Percentiles rank a stretch among this genome's conserved stretches.
Evolutionary conservation across 2,888 invertebrate species (phyloP).

Genomic region (Chaetogeoica ovagalla): DNA sequence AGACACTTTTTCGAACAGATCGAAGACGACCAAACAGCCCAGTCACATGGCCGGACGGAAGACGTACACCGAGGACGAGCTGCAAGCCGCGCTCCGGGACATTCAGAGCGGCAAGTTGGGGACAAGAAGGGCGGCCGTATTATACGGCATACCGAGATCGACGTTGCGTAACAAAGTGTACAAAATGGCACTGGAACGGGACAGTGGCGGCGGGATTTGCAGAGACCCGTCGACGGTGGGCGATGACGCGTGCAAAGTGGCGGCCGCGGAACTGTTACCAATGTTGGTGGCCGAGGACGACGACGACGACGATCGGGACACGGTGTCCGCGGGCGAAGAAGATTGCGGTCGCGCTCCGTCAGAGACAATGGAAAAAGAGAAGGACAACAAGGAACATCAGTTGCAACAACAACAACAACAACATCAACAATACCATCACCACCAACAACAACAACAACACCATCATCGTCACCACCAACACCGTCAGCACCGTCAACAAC

Average conservation of each 20-base stretch:
- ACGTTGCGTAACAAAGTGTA: conserved; percentile 94
- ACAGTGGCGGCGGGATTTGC: conserved; percentile 57
- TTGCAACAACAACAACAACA: conserved; percentile 55
- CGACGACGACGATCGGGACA: conserved; percentile 54
- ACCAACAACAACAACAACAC: conserved; percentile 51
- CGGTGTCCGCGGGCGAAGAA: conserved; percentile 62
- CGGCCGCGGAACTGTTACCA: conserved; percentile 30
- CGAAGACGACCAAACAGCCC: conserved; percentile 66
- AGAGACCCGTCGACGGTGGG: not conserved
- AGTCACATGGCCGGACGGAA: conserved; percentile 66
- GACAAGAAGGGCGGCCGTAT: conserved; percentile 88
- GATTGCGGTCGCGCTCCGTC: conserved; percentile 58
- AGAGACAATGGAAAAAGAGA: not conserved
- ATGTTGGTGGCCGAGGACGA: conserved; percentile 49
- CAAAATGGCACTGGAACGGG: conserved; percentile 74
- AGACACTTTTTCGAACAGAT: conserved; percentile 63
- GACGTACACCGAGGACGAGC: conserved; percentile 93
- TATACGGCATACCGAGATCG: conserved; percentile 95
- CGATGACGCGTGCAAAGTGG: conserved; percentile 65
- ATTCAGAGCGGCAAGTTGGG: conserved; percentile 91
- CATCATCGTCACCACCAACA: conserved; percentile 19
- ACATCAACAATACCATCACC: conserved; percentile 48
- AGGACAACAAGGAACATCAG: not conserved
- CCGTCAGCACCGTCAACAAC: conserved; percentile 54
- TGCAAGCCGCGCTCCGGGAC: conserved; percentile 90